Conservation (phyloP, 1,140 invertebrate species). For the Macrobrachium rosenbergii region DNA sequence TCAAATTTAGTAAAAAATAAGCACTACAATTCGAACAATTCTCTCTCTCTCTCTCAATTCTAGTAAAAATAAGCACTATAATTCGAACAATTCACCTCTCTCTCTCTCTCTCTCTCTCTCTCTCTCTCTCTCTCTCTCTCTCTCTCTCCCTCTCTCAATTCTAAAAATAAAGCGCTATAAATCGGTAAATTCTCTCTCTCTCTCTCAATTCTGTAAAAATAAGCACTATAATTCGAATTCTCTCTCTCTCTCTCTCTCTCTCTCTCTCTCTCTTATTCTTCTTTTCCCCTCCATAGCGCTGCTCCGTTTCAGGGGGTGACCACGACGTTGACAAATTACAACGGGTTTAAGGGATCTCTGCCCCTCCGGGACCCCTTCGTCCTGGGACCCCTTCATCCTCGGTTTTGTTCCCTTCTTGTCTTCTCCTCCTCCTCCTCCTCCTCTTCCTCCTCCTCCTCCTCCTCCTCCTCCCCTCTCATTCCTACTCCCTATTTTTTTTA, state of each 20-base stretch:
- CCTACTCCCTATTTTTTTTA: not conserved
- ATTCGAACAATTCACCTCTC: not conserved
- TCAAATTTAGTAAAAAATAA: no score
- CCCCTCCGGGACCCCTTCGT: not conserved
- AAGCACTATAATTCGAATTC: no score
- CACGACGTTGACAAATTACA: conserved; percentile 41
- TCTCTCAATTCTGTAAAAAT: no score
- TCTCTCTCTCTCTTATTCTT: not conserved
- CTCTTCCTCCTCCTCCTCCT: no score
- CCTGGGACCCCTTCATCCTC: not conserved
- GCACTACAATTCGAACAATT: no score
- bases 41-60: no score
- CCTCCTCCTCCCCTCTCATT: not conserved
- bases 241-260: not conserved
- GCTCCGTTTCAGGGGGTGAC: conserved; percentile 20
- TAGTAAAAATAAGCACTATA: no score
- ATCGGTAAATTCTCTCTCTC: no score
- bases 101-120: no score
- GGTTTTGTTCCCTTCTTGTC: no score
- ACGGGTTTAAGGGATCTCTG: conserved; percentile 25
- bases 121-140: not conserved
- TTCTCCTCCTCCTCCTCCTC: not conserved
- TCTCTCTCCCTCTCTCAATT: not conserved
- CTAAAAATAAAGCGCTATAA: no score
- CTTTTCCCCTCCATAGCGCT: not conserved